Conservation (phyloP, 30 jellyfish, hydroid and myxozoan genomes). For the Chrysaora quinquecirrha region DNA sequence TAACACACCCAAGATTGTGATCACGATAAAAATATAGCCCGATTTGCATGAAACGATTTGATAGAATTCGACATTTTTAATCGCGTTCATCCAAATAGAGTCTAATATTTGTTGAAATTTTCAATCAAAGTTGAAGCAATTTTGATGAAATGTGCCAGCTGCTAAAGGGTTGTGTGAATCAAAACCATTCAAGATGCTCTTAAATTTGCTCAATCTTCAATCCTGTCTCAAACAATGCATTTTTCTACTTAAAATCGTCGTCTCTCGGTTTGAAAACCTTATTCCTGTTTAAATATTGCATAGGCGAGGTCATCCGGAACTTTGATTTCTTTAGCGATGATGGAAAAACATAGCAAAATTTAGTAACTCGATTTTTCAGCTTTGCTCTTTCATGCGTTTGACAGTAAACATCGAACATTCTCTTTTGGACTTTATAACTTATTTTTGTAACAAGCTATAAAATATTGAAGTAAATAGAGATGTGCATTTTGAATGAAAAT, state of each 20-base stretch:
- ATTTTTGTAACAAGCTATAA: too few relatives aligned
- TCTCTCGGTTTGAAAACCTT: background rate
- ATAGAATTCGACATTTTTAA: background rate
- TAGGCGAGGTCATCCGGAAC: background rate
- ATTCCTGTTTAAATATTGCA: background rate
- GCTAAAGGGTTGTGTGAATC: background rate
- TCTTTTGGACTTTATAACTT: too few relatives aligned
- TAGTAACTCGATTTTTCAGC: too few relatives aligned
- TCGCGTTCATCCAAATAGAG: background rate
- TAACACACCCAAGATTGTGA: too few relatives aligned
- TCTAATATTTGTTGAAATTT: background rate
- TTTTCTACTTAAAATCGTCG: background rate
- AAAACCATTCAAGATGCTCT: background rate
- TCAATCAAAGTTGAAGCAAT: background rate
- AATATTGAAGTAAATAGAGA: too few relatives aligned
- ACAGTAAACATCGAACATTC: too few relatives aligned
- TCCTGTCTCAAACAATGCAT: conserved; percentile 8
- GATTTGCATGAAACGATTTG: too few relatives aligned
- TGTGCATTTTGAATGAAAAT: too few relatives aligned
- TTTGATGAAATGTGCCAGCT: background rate
- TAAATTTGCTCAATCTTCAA: background rate
- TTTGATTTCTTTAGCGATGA: background rate
- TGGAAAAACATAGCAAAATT: too few relatives aligned
- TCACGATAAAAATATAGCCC: too few relatives aligned
- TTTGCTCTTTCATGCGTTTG: too few relatives aligned